Conservation (phyloP, 2,797 vertebrate species). For the Schizothorax lantsangensis region DNA sequence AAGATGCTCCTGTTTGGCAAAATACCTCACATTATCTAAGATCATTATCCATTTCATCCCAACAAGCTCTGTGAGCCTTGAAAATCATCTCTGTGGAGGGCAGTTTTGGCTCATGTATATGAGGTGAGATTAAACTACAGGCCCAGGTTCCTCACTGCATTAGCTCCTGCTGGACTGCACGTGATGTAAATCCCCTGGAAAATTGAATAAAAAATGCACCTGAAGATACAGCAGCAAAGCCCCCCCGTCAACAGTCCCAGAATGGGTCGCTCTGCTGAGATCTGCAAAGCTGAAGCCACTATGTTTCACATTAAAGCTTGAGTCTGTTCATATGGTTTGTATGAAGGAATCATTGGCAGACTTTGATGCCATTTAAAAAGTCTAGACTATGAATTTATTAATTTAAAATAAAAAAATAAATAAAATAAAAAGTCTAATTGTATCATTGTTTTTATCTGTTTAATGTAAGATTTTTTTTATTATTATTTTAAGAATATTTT, state of each 20-base stretch:
- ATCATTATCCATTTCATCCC: slow-evolving; percentile 75
- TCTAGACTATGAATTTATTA: not conserved
- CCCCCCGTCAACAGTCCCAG: slow-evolving; percentile 48
- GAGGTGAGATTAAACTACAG: slow-evolving; percentile 70
- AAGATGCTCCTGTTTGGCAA: slow-evolving; percentile 67
- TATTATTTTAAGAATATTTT: not conserved
- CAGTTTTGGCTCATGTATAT: slow-evolving; percentile 65
- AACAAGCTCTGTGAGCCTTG: slow-evolving; percentile 71
- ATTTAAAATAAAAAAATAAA: too few species aligned
- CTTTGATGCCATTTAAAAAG: not conserved
- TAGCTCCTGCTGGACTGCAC: slow-evolving; percentile 27
- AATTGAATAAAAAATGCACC: slow-evolving; percentile 42
- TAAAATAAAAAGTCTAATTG: too few species aligned
- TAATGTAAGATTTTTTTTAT: not conserved
- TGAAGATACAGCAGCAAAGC: slow-evolving; percentile 29
- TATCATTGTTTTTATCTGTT: not conserved
- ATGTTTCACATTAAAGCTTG: not conserved
- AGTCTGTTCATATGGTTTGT: too few species aligned
- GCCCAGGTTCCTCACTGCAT: not conserved
- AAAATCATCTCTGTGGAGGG: slow-evolving; percentile 42
- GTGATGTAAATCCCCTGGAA: slow-evolving; percentile 34
- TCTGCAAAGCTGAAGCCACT: not conserved
- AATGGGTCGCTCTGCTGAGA: slow-evolving; percentile 59
- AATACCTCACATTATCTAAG: slow-evolving; percentile 71
- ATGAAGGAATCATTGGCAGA: not conserved